Evolutionary conservation across 2,113 vertebrate species (phyloP).

Genomic region (Panthera tigris): DNA sequence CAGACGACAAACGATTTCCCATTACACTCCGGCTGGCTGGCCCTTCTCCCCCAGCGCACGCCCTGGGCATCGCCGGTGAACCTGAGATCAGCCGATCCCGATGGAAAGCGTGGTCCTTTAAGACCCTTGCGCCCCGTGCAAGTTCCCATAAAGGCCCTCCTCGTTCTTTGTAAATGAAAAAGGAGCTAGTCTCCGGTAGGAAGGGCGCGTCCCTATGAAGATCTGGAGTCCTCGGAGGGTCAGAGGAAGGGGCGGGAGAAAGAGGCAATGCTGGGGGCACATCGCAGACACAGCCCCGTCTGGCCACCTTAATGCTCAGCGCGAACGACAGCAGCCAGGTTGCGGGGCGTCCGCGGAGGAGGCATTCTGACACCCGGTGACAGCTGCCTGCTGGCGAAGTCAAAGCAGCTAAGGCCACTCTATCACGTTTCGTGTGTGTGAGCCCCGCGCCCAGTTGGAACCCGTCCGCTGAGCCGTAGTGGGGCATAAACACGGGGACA

Average conservation of each 20-base stretch:
- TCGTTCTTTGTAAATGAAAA: not conserved
- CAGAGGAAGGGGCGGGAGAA: not conserved
- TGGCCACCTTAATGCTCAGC: too few relatives aligned
- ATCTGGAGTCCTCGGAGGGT: not conserved
- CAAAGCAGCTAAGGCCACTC: not conserved
- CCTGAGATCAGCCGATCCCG: not conserved
- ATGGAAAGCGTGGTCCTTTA: not conserved
- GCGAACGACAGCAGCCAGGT: not conserved
- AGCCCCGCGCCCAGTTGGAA: not conserved
- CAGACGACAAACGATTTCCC: not conserved
- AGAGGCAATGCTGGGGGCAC: not conserved
- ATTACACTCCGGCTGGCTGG: accelerated
- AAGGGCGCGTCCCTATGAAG: too few relatives aligned
- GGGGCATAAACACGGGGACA: not conserved
- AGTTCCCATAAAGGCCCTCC: not conserved
- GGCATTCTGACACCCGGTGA: not conserved
- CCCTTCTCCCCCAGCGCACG: too few relatives aligned
- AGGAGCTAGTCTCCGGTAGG: not conserved
- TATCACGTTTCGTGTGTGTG: accelerated
- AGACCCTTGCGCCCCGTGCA: not conserved
- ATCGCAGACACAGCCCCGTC: accelerated
- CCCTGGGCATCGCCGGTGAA: not conserved
- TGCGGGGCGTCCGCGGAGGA: accelerated
- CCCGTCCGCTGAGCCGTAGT: not conserved
- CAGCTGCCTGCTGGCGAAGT: not conserved